phyloP scores from a whole-genome alignment of 1,140 invertebrate genomes.

The Globodera rostochiensis region DNA sequence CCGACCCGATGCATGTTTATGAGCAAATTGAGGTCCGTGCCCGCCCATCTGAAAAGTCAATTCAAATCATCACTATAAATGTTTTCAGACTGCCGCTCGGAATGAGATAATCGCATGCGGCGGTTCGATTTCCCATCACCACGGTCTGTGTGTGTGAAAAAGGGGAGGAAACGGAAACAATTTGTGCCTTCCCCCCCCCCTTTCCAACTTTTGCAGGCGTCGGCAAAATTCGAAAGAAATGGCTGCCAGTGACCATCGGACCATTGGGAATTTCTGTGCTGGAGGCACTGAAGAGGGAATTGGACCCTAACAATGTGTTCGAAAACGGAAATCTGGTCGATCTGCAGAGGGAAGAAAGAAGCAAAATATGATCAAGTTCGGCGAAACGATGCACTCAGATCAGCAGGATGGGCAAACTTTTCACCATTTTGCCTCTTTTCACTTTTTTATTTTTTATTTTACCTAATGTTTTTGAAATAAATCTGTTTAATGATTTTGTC shows the following conservation, averaged over 20 bases:
- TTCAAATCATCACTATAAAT: too few relatives aligned
- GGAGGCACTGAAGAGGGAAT: slow-evolving; percentile 78
- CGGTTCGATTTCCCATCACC: slow-evolving; percentile 84
- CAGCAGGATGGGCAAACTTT: too few relatives aligned
- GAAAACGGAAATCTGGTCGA: slow-evolving; percentile 78
- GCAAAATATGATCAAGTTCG: neutral
- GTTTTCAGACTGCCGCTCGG: slow-evolving; percentile 79
- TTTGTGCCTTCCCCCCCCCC: neutral
- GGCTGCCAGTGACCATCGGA: slow-evolving; percentile 79
- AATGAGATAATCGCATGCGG: slow-evolving; percentile 87
- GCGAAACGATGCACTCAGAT: too few relatives aligned
- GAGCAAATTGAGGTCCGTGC: slow-evolving; percentile 72
- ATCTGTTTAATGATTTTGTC: too few relatives aligned
- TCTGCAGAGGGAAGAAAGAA: neutral
- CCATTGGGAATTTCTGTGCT: slow-evolving; percentile 77
- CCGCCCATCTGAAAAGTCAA: too few relatives aligned
- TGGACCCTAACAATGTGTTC: slow-evolving; percentile 93
- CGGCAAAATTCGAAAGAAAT: slow-evolving; percentile 85
- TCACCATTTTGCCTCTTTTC: too few relatives aligned
- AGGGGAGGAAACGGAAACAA: neutral
- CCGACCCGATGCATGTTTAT: slow-evolving; percentile 79
- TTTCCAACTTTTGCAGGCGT: slow-evolving; percentile 76
- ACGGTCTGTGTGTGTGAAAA: slow-evolving; percentile 9
- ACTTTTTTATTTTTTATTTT: too few relatives aligned
- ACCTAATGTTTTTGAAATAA: too few relatives aligned